Evolutionary conservation across 2,888 invertebrate genomes (phyloP), one percentile per base, ranked within the genome.

Genomic region (Chesias legatella): DNA sequence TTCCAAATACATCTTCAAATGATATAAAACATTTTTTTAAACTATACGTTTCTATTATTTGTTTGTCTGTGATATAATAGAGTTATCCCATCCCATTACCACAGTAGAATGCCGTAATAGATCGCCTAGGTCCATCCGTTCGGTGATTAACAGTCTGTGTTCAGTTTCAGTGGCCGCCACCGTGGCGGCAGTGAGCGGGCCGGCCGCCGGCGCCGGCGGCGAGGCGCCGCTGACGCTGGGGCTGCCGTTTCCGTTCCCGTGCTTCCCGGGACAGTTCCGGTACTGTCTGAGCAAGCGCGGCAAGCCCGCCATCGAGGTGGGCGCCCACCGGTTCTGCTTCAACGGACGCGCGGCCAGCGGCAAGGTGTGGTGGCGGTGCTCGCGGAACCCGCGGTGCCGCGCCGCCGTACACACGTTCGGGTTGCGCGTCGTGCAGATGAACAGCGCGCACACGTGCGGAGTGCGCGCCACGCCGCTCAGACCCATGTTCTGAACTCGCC

Each of bases 341-440:
- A 86, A 88, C 58, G 88, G 86, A 3, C 80, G 86, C 29, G 86
- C 88, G 3, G 88, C 86, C 13, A 85, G 86, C 49, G 88, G 86
- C 40, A 88, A 88, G 60, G 86, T 88, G 21, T 86, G 88, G 88
- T 88, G 88, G 88, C 76, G 88, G 0, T 88, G 88, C 55, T 86
- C 86, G 31, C 71, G 88, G 24, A 88, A 88, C 60, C 88, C 88
- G 0, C 82, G 88, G 21, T 88, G 88, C 55, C 72, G 88, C 11
- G 88, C 88, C 33, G 88, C 88, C 8, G 86, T 88, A 6, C 88
- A 88, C 62, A 88, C 88, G 6, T 86, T 88, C 55, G 88, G 88
- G 1, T 56, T 86, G 35, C 75, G 86, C 32, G 86, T 88, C 30
- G 88, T 88, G 33, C 86, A 88, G 54, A 86, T 88, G 85, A 88